Evolutionary conservation across 2,797 vertebrate genomes (phyloP).

Genomic region (Silurus aristotelis): DNA sequence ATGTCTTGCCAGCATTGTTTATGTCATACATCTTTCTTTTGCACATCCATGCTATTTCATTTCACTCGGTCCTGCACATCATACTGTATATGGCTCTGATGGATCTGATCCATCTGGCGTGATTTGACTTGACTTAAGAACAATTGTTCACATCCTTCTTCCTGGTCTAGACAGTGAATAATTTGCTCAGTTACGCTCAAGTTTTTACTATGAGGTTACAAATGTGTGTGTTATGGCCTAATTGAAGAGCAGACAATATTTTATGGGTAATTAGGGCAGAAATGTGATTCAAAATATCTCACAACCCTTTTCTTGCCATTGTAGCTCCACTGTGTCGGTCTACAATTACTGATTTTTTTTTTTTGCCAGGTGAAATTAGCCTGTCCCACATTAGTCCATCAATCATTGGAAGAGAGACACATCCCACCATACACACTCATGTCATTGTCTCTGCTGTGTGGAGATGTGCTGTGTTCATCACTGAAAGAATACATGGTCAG

Average conservation of each 20-base stretch:
- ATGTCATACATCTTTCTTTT: neutral
- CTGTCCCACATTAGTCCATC: neutral
- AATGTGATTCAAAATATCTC: neutral
- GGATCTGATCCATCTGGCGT: neutral
- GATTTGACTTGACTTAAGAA: neutral
- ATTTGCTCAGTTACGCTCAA: neutral
- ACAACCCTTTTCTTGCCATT: neutral
- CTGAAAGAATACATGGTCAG: neutral
- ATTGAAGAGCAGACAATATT: neutral
- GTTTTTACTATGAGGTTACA: neutral
- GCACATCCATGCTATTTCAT: neutral
- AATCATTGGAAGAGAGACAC: neutral
- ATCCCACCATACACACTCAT: neutral
- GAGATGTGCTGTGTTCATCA: neutral
- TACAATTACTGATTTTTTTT: neutral
- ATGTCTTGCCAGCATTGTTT: neutral
- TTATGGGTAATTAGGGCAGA: neutral
- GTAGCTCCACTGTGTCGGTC: neutral
- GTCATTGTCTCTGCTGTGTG: neutral
- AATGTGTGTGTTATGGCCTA: neutral
- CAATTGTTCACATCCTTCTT: neutral
- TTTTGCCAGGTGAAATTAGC: neutral
- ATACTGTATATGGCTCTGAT: neutral
- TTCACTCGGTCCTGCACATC: neutral
- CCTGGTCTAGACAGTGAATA: neutral